Evolutionary conservation across 2,888 invertebrate genomes (phyloP), one percentile per base, ranked within the genome.

Genomic region (Lepidocyrtinus sp.): DNA sequence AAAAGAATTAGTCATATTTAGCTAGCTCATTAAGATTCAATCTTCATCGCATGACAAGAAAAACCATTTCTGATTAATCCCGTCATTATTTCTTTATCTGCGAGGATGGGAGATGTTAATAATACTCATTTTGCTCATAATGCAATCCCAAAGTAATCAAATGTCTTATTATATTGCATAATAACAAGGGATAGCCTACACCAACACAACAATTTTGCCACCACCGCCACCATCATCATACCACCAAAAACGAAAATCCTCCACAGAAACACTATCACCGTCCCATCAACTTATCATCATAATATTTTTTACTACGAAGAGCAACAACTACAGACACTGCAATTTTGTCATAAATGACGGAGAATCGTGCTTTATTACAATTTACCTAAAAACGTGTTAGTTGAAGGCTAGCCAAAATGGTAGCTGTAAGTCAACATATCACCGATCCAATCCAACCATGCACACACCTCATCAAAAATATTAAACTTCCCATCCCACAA

Each of bases 1-100:
- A n/a, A n/a, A 77, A 55, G 64, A 76, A 77, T 70, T 59, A 71
- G 76, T 75, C 69, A 75, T 50, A 61, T 46, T 68, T 61, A 17
- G 46, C 0, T 24, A 1, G 46, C 22, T 46, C 73, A 65, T 65
- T 67, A 67, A 67, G 45, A 67, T 67, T 67, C 67, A 67, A 67
- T 15, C 67, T 36, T 9, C 45, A 45, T 45, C 12, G 45, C 45
- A 45, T 22, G 45, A 67, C 46, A 67, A 67, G 21, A 7, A 36
- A 67, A 12, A 19, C 21, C 7, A 22, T 9, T 46, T 46, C 45
- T 67, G 45, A 67, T 67, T 45, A 45, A 67, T 67, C 67, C 17
- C 65, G 19, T 65, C 65, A 65, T n/a, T 55, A 17, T 24, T 45
- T 22, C 17, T 27, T 27, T 1, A 19, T 1, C 25, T 1, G 2